Base-by-base conservation (phyloP, 2,113 vertebrate genomes). In the Rana temporaria region DNA sequence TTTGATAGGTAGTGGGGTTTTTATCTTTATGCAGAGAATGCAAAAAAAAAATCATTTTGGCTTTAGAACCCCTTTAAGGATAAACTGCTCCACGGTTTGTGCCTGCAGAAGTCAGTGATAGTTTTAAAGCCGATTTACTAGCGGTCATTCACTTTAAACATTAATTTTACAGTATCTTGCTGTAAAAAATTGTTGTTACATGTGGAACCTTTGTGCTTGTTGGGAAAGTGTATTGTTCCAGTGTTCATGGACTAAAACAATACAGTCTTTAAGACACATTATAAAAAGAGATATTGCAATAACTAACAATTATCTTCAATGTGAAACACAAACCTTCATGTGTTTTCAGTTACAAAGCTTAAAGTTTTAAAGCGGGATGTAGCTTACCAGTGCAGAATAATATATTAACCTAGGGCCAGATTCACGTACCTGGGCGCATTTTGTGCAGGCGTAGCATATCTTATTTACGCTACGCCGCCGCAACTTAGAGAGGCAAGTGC, bases 321-420 rank as follows among this genome's bases (percentile, higher is more conserved):
- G 56, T 38, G 55, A 79, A 69, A 59, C 22, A 42, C 30, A 56
- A 60, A 8, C 20, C 20, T 22, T 69, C 78, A 80, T 71, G 34
- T 80, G 78, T 80, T 80, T 80, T 80, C 52, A 34, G 78, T 80
- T 80, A 80, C 38, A 60, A 42, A 30, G 30, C 30, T 56, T 57
- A 59, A 5, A 20, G 20, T 62, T 80, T 80, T 80, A 70, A 71
- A 70, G 17, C 55, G n/a, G 56, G 66, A 80, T 70, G 3, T 60
- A 79, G 65, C 56, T 80, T 80, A 70, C 57, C 67, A 70, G 62
- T 70, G n/a, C 67, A 48, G 70, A 80, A 62, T 42, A 79, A 59
- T 79, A 69, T 19, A 42, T 66, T 70, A 80, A 80, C 68, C 38
- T 32, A 80, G n/a, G n/a, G n/a, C n/a, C n/a, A n/a, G n/a, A n/a